Percentiles rank a stretch among this genome's conserved stretches.
These are phyloP conservation scores for Aptenodytes patagonicus DNA, from an alignment of 2,113 vertebrate species.

Conservation along the genomic window DNA sequence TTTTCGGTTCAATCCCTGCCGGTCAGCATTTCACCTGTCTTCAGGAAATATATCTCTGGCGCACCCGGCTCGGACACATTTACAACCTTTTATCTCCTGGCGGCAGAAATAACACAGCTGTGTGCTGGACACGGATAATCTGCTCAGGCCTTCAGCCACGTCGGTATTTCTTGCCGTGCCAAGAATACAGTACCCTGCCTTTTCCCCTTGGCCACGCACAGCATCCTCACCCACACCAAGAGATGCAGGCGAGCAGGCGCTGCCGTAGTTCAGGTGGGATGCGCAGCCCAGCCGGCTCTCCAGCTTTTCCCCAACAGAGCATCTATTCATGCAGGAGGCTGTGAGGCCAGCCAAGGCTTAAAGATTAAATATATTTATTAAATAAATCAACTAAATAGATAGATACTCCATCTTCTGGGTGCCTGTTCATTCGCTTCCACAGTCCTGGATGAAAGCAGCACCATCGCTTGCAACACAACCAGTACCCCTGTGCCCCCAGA, in stretches of 20 bases:
- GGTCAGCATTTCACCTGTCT: not conserved
- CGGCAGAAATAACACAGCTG: not conserved
- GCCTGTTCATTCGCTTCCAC: not conserved
- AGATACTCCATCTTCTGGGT: not conserved
- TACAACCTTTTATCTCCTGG: not conserved
- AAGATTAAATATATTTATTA: not conserved
- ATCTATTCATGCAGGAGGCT: not conserved
- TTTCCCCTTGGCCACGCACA: not conserved
- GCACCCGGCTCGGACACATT: not conserved
- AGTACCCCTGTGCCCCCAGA: not conserved
- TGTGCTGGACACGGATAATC: not conserved
- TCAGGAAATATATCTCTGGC: not conserved
- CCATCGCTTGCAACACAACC: fast-evolving
- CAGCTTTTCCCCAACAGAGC: not conserved
- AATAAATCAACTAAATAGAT: not conserved
- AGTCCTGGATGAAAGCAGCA: not conserved
- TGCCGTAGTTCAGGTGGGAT: not conserved
- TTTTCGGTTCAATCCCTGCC: fast-evolving
- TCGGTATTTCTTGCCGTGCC: not conserved
- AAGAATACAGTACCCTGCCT: not conserved
- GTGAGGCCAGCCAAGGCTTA: not conserved
- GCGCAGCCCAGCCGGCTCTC: not conserved
- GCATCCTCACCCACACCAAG: fast-evolving
- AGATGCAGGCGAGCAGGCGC: fast-evolving
- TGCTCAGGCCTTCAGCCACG: not conserved